Percentiles rank a stretch among this genome's conserved stretches.
These are phyloP conservation scores for Centropus bengalensis DNA, from an alignment of 2,113 vertebrate species.

Conservation along the genomic window DNA sequence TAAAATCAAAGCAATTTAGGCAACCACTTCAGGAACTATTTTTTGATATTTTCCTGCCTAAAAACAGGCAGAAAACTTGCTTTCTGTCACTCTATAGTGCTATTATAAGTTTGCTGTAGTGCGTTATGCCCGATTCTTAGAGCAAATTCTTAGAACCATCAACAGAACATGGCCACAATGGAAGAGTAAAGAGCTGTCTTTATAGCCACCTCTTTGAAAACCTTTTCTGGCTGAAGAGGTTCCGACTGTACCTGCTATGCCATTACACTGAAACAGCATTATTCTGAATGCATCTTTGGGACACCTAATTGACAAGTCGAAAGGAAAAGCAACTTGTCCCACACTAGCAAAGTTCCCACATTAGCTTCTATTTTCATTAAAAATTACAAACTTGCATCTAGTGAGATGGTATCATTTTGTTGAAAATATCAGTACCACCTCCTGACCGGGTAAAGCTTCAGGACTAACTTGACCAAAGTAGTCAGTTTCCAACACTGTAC, in stretches of 20 bases:
- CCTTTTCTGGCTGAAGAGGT: not conserved
- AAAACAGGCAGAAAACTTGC: not conserved
- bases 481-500: not conserved
- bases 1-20: not conserved
- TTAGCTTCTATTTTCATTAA: not conserved
- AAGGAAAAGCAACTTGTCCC: not conserved
- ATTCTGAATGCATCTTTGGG: not conserved
- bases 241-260: not conserved
- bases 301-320: not conserved
- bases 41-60: not conserved
- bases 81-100: not conserved
- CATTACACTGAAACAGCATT: accelerated
- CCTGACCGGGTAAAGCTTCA: not conserved
- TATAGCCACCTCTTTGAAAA: not conserved
- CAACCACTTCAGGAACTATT: not conserved
- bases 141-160: not conserved
- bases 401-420: too few relatives aligned
- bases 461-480: not conserved
- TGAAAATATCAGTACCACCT: not conserved
- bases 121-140: not conserved
- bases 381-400: not conserved
- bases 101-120: not conserved
- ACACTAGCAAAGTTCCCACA: not conserved
- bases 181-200: not conserved
- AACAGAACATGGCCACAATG: accelerated